These are phyloP conservation scores for Scaptomyza tumidula DNA, from an alignment of 2,888 invertebrate species.

Conservation along the genomic window DNA sequence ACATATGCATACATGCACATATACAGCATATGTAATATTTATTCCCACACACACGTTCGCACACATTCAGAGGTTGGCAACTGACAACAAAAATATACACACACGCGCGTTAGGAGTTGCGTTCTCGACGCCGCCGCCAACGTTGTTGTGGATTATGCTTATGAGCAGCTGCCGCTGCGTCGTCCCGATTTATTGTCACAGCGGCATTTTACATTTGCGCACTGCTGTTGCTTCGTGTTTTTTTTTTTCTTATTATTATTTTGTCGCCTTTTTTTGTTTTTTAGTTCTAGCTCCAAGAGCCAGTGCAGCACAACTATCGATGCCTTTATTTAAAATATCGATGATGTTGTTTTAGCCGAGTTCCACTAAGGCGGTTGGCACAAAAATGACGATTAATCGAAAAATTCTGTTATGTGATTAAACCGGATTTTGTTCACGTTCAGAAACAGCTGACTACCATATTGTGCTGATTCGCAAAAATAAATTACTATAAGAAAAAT, in stretches of 20 bases:
- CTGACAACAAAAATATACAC: constrained; percentile 64
- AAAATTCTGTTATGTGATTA: too few species aligned
- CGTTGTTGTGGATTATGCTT: constrained; percentile 47
- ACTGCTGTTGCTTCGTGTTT: constrained; percentile 48
- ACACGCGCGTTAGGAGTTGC: constrained; percentile 66
- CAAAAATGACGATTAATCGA: not conserved
- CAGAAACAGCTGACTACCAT: too few species aligned
- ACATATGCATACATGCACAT: constrained; percentile 28
- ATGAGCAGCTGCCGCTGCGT: constrained; percentile 67
- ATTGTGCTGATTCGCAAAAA: too few species aligned
- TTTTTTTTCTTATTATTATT: constrained; percentile 27
- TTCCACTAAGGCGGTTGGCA: not conserved
- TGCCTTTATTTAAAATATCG: constrained; percentile 35
- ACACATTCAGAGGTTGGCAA: constrained; percentile 36
- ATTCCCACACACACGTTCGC: constrained; percentile 20
- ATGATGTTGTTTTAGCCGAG: constrained; percentile 19
- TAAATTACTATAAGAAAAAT: too few species aligned
- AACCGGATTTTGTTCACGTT: too few species aligned
- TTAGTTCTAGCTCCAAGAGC: constrained; percentile 47
- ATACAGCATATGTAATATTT: constrained; percentile 21
- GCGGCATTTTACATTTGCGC: constrained; percentile 79
- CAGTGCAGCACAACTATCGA: constrained; percentile 44
- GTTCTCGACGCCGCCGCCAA: constrained; percentile 72
- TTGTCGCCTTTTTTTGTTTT: constrained; percentile 24
- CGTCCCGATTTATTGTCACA: constrained; percentile 72